These are phyloP conservation scores for Zaprionus ghesquierei DNA, from an alignment of 1,140 invertebrate species.

Conservation along the genomic window DNA sequence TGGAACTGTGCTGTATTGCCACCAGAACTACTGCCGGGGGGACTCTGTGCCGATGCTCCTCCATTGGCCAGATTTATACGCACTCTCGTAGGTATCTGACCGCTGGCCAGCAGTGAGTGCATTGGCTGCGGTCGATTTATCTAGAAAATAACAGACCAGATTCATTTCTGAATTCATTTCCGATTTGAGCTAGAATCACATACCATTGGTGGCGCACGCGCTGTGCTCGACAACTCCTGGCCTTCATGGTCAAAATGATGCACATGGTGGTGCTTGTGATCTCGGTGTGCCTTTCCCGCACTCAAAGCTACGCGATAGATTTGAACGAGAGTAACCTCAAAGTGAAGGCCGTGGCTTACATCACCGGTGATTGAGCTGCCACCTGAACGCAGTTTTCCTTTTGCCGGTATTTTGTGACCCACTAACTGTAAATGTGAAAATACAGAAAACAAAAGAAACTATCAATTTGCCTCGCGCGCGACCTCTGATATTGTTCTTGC, in stretches of 20 bases:
- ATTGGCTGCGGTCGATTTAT: conserved; percentile 84
- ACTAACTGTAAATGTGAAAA: conserved; percentile 86
- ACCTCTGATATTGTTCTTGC: too few relatives aligned
- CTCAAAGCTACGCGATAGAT: conserved; percentile 90
- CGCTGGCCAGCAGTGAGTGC: conserved; percentile 86
- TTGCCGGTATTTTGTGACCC: conserved; percentile 89
- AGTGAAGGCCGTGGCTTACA: conserved; percentile 87
- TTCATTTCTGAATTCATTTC: neutral
- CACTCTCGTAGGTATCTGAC: conserved; percentile 86
- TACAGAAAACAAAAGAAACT: too few relatives aligned
- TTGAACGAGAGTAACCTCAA: conserved; percentile 91
- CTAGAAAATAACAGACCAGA: conserved; percentile 34
- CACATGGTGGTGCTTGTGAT: conserved; percentile 92
- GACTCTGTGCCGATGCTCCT: conserved; percentile 1
- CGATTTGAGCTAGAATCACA: conserved; percentile 32
- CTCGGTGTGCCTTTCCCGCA: conserved; percentile 91
- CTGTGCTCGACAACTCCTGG: conserved; percentile 84
- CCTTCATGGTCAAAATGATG: conserved; percentile 90
- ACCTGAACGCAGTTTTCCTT: conserved; percentile 88
- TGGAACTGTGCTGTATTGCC: neutral
- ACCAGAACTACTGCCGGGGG: neutral
- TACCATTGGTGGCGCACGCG: conserved; percentile 84
- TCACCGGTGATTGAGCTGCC: conserved; percentile 86
- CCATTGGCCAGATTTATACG: conserved; percentile 84
- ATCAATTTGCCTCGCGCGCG: too few relatives aligned